These are phyloP conservation scores for Rhynchotus rufescens DNA, from an alignment of 2,797 vertebrate species.

Conservation along the genomic window DNA sequence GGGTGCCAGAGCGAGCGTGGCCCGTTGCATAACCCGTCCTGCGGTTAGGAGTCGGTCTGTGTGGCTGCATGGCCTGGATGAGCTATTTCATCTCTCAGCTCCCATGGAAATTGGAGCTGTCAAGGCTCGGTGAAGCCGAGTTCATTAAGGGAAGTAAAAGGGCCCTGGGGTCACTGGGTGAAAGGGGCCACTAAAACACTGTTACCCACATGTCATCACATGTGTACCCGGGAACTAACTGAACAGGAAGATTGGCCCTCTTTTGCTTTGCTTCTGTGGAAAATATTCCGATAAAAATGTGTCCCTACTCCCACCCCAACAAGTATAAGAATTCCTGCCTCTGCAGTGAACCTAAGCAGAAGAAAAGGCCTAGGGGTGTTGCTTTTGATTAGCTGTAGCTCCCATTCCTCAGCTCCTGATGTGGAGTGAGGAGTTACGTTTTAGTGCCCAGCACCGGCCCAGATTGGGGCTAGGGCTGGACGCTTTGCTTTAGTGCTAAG, in stretches of 20 bases:
- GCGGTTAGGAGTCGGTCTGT: background rate
- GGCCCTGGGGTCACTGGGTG: background rate
- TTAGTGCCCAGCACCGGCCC: background rate
- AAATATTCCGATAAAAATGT: background rate
- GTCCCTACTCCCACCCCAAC: background rate
- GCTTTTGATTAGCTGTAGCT: background rate
- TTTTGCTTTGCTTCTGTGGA: background rate
- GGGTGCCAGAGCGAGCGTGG: background rate
- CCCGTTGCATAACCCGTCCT: background rate
- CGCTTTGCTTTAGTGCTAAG: background rate
- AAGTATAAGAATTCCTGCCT: background rate
- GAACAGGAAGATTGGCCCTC: background rate
- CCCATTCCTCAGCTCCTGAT: background rate
- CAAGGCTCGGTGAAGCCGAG: background rate
- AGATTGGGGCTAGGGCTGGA: background rate
- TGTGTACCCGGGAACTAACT: background rate
- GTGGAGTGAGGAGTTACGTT: background rate
- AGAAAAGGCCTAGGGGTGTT: background rate
- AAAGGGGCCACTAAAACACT: conserved; percentile 15
- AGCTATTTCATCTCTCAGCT: background rate
- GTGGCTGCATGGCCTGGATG: background rate
- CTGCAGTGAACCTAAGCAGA: background rate
- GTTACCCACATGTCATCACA: background rate
- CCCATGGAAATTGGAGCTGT: background rate
- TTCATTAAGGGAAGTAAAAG: conserved; percentile 34